Evolutionary conservation across 2,797 vertebrate genomes (phyloP), one percentile per base, ranked within the genome.

Genomic region (Sebastes kiyomatsui): DNA sequence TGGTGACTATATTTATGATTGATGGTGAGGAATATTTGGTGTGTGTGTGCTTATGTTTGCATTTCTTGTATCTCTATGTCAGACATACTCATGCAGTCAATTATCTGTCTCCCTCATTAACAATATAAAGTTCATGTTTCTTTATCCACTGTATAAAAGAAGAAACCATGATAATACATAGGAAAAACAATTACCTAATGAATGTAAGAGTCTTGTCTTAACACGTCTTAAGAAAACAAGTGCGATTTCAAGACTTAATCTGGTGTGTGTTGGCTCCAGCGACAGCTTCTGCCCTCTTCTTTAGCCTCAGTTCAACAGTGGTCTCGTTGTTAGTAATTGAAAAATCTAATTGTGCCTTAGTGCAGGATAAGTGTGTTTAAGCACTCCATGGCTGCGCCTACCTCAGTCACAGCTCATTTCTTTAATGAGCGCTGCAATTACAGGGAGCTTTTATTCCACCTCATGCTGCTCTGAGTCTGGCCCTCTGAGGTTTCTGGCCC

Each of bases 351-450:
- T 85, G 75, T 78, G 56, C 56, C 1, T 13, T 70, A 72, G 75
- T 80, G 84, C 87, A 83, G 80, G 85, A 88, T 93, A 80, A 90
- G 78, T 79, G 73, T 14, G 28, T 88, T 68, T 89, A 87, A 90
- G 85, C 70, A 27, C 84, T 66, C 59, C 10, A 2, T 33, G 71
- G 67, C 79, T 75, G 49, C 4, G 2, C 81, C 65, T 67, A 27
- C 66, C 54, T 80, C 79, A 46, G 87, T 90, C 91, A 85, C 87
- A 86, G 83, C 87, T 93, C 84, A 92, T 92, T 93, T 94, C 82
- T 85, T 88, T 93, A 92, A 95, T 92, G 88, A 93, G 87, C 14
- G 30, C 77, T 88, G 82, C 83, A 82, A 52, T 91, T 86, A 87
- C 79, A 70, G 22, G 77, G 59, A 88, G 85, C 58, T 89, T 93